Evolutionary conservation across 1,140 invertebrate species (phyloP), one percentile per base, ranked within the genome.

Genomic region (Subanguina moxae): DNA sequence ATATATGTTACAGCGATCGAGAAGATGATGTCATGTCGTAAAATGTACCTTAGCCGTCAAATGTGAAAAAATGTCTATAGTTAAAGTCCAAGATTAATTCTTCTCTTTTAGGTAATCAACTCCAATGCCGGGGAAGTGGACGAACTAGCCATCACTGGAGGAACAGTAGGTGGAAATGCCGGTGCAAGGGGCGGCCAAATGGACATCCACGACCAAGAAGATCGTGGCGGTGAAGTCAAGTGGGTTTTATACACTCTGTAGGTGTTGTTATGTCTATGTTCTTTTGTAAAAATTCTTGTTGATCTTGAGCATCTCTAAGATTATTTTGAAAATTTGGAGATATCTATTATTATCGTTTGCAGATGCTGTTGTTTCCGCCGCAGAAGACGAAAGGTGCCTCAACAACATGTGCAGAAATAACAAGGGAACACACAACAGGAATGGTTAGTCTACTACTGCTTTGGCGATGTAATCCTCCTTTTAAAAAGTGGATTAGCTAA

Each of bases 361-460:
- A 80, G 71, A 61, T 80, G 78, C 58, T 80, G 78, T 46, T 80
- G 78, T 62, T 80, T 80, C 74, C 78, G 78, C 17, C 56, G 78
- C 28, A 69, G 78, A 58, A 62, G 76, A 68, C 57, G 76, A 74
- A 78, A 78, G 59, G 71, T 76, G 17, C 76, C 76, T 1, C 76
- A 78, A 64, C 66, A 75, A 52, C 71, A 75, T 52, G 48, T 25
- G 3, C 48, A 52, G 48, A 52, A 52, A 15, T 52, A 25, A 11
- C 32, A 38, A 11, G 32, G 32, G 3, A 38, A 38, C 11, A 5
- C 32, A 38, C 32, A 38, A 11, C 3, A 3, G 32, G 3, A 38
- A 38, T 11, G 11, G 11, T 11, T 38, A 11, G 3, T 11, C 32
- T 3, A 11, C 32, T 5, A 5, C 11, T 3, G 11, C 32, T 38